Conservation (phyloP, 1,140 invertebrate genomes). For the Brachionus calyciflorus region DNA sequence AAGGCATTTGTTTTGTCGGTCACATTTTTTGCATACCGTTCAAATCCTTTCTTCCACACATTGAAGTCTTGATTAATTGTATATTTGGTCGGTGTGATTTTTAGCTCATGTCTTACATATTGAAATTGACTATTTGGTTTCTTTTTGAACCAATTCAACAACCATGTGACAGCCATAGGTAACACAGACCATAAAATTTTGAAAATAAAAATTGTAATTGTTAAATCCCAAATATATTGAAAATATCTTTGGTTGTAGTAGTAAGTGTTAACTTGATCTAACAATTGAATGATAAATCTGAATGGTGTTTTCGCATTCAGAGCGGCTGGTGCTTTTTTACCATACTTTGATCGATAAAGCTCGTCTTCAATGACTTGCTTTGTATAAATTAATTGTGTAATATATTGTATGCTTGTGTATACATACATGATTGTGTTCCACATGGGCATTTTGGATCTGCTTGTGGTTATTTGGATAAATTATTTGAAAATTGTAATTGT, state of each 20-base stretch:
- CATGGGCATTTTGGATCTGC: background rate
- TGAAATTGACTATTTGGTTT: background rate
- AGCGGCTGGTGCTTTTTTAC: background rate
- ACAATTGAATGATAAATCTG: no score
- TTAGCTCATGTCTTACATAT: background rate
- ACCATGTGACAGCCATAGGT: no score
- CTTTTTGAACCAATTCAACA: background rate
- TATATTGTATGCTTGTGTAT: background rate
- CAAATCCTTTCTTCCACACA: background rate
- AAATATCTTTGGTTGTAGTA: no score
- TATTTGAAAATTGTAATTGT: background rate
- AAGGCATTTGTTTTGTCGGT: background rate
- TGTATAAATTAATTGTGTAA: conserved; percentile 16
- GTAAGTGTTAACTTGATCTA: no score
- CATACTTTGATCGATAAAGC: background rate
- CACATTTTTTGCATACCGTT: background rate
- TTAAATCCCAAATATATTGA: no score
- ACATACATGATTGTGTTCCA: background rate
- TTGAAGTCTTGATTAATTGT: background rate
- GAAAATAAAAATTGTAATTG: no score
- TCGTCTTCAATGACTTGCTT: background rate
- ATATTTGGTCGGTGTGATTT: background rate
- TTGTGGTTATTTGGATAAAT: background rate
- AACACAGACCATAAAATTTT: no score
- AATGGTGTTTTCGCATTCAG: background rate